Evolutionary conservation across 2,797 vertebrate species (phyloP), one percentile per base, ranked within the genome.

Genomic region (Betta splendens): DNA sequence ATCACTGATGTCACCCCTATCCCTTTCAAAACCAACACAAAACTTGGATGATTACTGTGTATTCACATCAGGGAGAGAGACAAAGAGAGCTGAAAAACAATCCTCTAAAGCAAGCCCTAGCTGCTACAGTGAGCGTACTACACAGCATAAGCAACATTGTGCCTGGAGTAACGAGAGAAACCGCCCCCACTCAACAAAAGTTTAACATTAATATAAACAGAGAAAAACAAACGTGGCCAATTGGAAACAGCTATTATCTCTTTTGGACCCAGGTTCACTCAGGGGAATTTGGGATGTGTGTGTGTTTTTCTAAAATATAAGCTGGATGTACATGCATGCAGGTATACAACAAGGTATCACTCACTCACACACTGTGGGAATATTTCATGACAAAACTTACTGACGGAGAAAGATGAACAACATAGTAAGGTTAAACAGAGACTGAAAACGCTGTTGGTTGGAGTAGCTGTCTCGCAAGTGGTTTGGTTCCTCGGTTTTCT

Each of bases 161-260:
- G 21, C 42, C 22, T 33, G 29, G 20, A 52, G 21, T 26, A 37
- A 57, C 7, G 53, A 38, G 9, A 60, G 29, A 62, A 11, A 28
- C 45, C 5, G 20, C n/a, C 33, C 53, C 37, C 50, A 49, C 21
- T 51, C 32, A 36, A 46, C 8, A 13, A 26, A 49, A 49, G 50
- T 1, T 15, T 6, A 35, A 39, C 37, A 67, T 49, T 18, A 28
- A 46, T 42, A 39, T 17, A 69, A 68, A 76, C 36, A 72, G 69
- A 52, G 26, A 37, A 48, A 70, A 68, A 66, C 52, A 71, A 77
- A 64, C 38, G n/a, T 33, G n/a, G 64, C 33, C 13, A 58, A 29
- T 55, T 39, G 28, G 73, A 77, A 76, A 52, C 40, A 60, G 46
- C 8, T 33, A 40, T 55, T 64, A 71, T 78, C 45, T 77, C 35